Evolutionary conservation across 2,888 invertebrate genomes (phyloP), one percentile per base, ranked within the genome.

Genomic region (Eupithecia centaureata): DNA sequence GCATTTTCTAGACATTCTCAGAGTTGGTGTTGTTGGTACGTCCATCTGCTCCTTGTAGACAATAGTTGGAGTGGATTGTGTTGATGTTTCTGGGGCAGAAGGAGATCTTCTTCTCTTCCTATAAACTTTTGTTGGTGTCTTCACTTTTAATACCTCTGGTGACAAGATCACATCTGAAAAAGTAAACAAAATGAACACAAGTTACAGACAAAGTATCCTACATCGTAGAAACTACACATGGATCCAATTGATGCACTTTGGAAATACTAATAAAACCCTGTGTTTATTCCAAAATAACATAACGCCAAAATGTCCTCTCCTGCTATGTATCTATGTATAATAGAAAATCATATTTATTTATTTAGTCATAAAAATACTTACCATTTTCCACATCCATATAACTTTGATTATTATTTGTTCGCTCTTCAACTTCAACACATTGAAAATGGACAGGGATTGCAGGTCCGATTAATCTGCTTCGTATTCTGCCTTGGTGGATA

Each of bases 381-480:
- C 47, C 47, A 5, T 38, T 38, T 59, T 56, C 38, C 25, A 38
- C 38, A 25, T 56, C 28, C 32, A 56, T 63, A 63, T 63, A 2
- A 42, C 42, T 63, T 57, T 38, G 56, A 57, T 38, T 42, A 27
- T 47, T 18, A 57, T n/a, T n/a, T n/a, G 47, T 47, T 7, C 22
- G 27, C 57, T 57, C 57, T n/a, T 30, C 47, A 47, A 57, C 57
- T 63, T 63, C 35, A 38, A 38, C 30, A 27, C n/a, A n/a, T n/a
- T 28, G 35, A 63, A 63, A 63, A 57, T 63, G 65, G 62, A 56
- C 28, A 22, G 59, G 59, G 5, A 69, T 57, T 27, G 65, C 69
- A 65, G 62, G 69, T 56, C 65, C 69, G 47, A 69, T 52, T 59
- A 69, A 61, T 57, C 69, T 63, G 57, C 68, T 64, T 51, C 63